phyloP scores from a whole-genome alignment of 2,797 vertebrate genomes.

The Champsocephalus esox region DNA sequence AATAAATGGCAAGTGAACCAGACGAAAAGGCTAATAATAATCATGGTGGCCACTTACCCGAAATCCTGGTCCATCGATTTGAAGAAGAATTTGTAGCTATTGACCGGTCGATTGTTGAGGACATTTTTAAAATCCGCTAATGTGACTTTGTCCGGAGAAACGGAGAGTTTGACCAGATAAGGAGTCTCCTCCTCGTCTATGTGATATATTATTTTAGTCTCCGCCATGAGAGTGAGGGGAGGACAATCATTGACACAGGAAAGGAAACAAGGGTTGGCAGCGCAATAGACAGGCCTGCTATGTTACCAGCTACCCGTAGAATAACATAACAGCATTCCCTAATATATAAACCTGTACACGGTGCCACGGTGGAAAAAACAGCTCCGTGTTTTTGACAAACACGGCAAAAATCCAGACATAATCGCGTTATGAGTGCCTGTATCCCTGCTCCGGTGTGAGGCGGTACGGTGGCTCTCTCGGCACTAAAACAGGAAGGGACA shows the following conservation, averaged over 20 bases:
- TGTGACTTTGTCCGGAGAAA: conserved; percentile 95
- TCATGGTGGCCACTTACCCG: conserved; percentile 86
- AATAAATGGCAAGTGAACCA: conserved; percentile 20
- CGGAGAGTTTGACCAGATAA: conserved; percentile 95
- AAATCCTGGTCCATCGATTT: conserved; percentile 99
- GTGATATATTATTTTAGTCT: conserved; percentile 99
- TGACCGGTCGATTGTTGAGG: conserved; percentile 94
- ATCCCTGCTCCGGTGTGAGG: conserved; percentile 79
- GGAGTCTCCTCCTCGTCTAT: conserved; percentile 99
- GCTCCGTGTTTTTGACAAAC: conserved; percentile 66
- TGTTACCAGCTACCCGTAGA: conserved; percentile 75
- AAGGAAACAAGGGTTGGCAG: conserved; percentile 80
- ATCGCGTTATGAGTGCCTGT: conserved; percentile 76
- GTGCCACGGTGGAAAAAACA: conserved; percentile 60
- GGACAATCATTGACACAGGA: conserved; percentile 86
- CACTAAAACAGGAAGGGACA: conserved; percentile 89
- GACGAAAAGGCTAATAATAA: conserved; percentile 47
- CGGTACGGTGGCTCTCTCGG: conserved; percentile 82
- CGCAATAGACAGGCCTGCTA: conserved; percentile 76
- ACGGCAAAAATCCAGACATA: conserved; percentile 77
- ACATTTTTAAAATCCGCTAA: conserved; percentile 98
- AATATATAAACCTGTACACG: conserved; percentile 53
- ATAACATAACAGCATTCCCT: conserved; percentile 71
- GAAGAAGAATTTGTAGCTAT: conserved; percentile 99
- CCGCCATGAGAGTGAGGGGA: conserved; percentile 92